phyloP scores from a whole-genome alignment of 2,113 vertebrate genomes.

The Xiphophorus couchianus region DNA sequence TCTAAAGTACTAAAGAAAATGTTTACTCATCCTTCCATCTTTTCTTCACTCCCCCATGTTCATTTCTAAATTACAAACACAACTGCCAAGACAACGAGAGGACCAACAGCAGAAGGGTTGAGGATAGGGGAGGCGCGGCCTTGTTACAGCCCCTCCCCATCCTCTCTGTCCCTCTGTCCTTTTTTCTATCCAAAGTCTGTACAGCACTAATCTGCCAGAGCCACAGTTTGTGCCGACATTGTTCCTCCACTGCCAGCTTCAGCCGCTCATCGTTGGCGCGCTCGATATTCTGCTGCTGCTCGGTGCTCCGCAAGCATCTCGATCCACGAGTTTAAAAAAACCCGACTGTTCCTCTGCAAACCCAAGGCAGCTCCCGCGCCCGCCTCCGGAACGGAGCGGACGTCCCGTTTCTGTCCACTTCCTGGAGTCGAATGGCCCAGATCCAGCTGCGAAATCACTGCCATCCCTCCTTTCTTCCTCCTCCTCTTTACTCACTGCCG shows the following conservation, averaged over 20 bases:
- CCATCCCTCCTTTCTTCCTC: constrained; percentile 27
- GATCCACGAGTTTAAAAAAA: constrained; percentile 1
- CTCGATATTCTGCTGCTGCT: constrained; percentile 20
- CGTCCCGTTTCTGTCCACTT: not conserved
- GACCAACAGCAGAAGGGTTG: constrained; percentile 60
- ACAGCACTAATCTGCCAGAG: constrained; percentile 70
- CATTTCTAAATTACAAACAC: constrained; percentile 32
- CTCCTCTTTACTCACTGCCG: constrained; percentile 43
- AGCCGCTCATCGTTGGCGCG: constrained; percentile 34
- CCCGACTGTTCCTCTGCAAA: constrained; percentile 41
- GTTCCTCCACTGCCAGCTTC: constrained; percentile 29
- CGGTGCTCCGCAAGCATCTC: not conserved
- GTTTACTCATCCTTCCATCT: constrained; percentile 48
- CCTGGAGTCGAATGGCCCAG: not conserved
- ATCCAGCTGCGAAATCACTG: constrained; percentile 61
- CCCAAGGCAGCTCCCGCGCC: constrained; percentile 36
- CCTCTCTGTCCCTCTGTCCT: constrained; percentile 30
- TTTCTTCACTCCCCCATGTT: constrained; percentile 18
- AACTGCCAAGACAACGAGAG: constrained; percentile 51
- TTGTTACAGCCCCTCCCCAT: not conserved
- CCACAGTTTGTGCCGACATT: constrained; percentile 55
- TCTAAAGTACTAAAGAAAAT: constrained; percentile 51
- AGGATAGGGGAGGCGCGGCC: constrained; percentile 10
- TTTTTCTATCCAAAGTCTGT: constrained; percentile 54
- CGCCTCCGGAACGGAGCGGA: not conserved